These are phyloP conservation scores for Heliconius erato DNA, from an alignment of 2,888 invertebrate genomes.

Conservation along the genomic window DNA sequence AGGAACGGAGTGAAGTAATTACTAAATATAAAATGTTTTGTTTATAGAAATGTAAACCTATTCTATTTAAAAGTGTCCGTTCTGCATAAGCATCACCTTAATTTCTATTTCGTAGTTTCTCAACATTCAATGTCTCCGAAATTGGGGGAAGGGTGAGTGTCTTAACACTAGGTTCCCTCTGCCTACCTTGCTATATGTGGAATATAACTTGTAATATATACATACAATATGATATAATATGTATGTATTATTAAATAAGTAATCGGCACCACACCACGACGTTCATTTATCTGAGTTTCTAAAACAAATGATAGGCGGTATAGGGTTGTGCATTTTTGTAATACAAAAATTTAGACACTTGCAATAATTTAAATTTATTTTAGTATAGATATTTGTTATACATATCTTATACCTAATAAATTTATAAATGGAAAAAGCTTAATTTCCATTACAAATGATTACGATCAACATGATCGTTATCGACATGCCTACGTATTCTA, in stretches of 20 bases:
- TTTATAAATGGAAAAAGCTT: too few relatives aligned
- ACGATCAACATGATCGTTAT: too few relatives aligned
- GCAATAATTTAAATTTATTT: neutral
- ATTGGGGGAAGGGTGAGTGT: neutral
- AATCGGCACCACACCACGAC: conserved; percentile 29
- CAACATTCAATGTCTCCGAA: neutral
- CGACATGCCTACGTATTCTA: too few relatives aligned
- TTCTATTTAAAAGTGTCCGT: too few relatives aligned
- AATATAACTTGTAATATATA: neutral
- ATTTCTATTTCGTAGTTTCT: neutral
- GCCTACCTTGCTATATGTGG: neutral
- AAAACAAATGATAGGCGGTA: conserved; percentile 43
- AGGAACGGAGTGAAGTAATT: too few relatives aligned
- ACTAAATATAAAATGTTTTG: too few relatives aligned
- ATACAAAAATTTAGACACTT: neutral
- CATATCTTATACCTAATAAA: too few relatives aligned
- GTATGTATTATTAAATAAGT: conserved; percentile 4
- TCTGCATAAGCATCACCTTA: too few relatives aligned
- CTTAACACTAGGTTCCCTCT: neutral
- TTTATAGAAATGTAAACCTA: too few relatives aligned
- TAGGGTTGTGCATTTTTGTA: conserved; percentile 1
- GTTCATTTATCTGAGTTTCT: conserved; percentile 43
- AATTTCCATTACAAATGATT: too few relatives aligned
- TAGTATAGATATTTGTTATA: neutral
- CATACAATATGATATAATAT: neutral